Evolutionary conservation across 1,140 invertebrate genomes (phyloP), one percentile per base, ranked within the genome.

Genomic region (Apolygus lucorum): DNA sequence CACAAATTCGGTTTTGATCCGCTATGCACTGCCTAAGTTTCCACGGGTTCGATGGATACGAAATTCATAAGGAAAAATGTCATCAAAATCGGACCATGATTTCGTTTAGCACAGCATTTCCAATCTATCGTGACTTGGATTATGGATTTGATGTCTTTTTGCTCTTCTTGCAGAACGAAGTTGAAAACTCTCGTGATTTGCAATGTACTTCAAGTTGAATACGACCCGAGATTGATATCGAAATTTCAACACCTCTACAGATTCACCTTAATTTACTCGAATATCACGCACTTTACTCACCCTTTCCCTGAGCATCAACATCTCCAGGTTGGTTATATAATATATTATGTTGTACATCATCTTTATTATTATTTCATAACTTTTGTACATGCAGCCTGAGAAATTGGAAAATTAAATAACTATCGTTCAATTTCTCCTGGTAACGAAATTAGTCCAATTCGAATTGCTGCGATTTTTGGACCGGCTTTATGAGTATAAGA

Each of bases 221-320:
- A 62, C 49, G 68, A 70, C 49, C 68, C 68, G 14, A 65, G 54
- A 24, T 65, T 70, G n/a, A 63, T 70, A 17, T 65, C 68, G 2
- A n/a, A 64, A 22, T 64, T 70, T 28, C 62, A 63, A 27, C 63
- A 65, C 1, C 28, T 70, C 2, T 65, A 70, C 34, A 34, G 68
- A 14, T 70, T 70, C 22, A 63, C 68, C 1, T 21, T 70, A 4
- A 70, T 70, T 14, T 34, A 70, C 17, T 70, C 68, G 21, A 64
- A 64, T 52, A 65, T 70, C 24, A 65, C 68, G 1, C 28, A 70
- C 25, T 70, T 70, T 27, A 65, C 63, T 8, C 34, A 65, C 14
- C 24, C 28, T 13, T 70, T 70, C 52, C 68, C 68, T 52, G 22
- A 52, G 1, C 62, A 65, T 28, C 28, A 63, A 17, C 68, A 68